Conservation (phyloP, 2,797 vertebrate species). For the Acipenser transmontanus region DNA sequence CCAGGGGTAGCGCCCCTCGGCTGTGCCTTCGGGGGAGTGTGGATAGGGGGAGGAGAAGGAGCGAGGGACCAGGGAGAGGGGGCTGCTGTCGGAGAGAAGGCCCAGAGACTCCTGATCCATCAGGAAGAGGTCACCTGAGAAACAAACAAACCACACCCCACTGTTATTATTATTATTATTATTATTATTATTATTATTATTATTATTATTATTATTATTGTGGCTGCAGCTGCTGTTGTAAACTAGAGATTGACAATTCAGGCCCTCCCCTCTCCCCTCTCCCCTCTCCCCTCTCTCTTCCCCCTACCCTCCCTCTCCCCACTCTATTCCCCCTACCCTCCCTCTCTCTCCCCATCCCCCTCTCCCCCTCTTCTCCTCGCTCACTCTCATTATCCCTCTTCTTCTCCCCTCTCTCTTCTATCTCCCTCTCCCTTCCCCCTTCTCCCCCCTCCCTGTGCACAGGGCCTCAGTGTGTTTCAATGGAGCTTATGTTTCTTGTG, state of each 20-base stretch:
- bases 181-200: neutral
- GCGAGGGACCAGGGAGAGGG: slow-evolving; percentile 56
- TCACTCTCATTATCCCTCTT: no score
- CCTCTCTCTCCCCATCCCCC: no score
- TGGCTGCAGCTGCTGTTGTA: neutral
- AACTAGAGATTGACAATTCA: no score
- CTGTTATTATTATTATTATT: slow-evolving; percentile 2
- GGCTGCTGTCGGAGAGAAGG: slow-evolving; percentile 25
- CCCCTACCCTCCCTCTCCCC: no score
- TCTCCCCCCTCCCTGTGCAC: no score
- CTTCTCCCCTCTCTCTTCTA: no score
- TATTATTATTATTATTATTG: slow-evolving; percentile 10
- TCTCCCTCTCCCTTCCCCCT: no score
- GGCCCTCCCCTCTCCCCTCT: no score
- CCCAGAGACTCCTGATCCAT: slow-evolving; percentile 38
- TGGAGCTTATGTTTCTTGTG: neutral
- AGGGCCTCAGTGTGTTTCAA: no score
- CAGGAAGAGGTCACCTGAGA: slow-evolving; percentile 47
- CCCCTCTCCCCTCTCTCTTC: no score
- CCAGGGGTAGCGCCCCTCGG: slow-evolving; percentile 36
- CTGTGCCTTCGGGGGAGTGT: slow-evolving; percentile 54
- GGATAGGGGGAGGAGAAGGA: slow-evolving; percentile 79
- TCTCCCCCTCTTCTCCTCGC: no score
- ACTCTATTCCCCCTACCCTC: fast-evolving
- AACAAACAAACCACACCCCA: slow-evolving; percentile 19